Base-by-base conservation (phyloP, 1,140 invertebrate genomes). In the Lucilia sericata region DNA sequence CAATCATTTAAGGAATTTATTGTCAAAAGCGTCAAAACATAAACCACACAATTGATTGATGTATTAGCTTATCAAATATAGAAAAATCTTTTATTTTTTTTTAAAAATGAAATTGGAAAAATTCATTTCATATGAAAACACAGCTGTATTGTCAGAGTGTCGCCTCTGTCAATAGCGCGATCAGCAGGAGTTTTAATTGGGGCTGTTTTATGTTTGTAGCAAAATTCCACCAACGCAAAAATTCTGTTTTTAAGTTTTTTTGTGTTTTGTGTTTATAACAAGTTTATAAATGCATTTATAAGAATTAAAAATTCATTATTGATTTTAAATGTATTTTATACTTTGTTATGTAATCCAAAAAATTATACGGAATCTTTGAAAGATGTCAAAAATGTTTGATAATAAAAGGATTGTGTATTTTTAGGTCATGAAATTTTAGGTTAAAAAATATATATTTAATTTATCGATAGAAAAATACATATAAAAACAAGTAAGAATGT, bases 21-120 rank as follows among this genome's bases (percentile, higher is more conserved):
- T 80, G 76, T 80, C 76, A 80, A 80, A 80, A 80, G 76, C 76
- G 76, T 80, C 76, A 80, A 80, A 80, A 80, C 76, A 80, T 51
- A 80, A 80, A 80, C 42, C 76, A 49, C 42, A 80, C 76, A 47
- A 51, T 49, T 80, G 76, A 80, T 80, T 80, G 76, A 80, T 80
- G 76, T 80, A 80, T 80, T 80, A 80, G 76, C 42, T 80, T 80
- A 80, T 80, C 76, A 80, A 19, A 80, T 21, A 80, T 80, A 80
- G 47, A 49, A 80, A 70, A 70, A 70, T 70, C 65, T 70, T 70
- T 30, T 30, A n/a, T n/a, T 30, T 30, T 30, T 30, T 30, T 1
- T 21, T n/a, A n/a, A 70, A 70, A 70, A 70, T 10, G 17, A 19
- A 70, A 70, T 21, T 4, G n/a, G 9, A 70, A 70, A 70, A 55